phyloP scores from a whole-genome alignment of 2,797 vertebrate genomes.

The Salmo trutta region DNA sequence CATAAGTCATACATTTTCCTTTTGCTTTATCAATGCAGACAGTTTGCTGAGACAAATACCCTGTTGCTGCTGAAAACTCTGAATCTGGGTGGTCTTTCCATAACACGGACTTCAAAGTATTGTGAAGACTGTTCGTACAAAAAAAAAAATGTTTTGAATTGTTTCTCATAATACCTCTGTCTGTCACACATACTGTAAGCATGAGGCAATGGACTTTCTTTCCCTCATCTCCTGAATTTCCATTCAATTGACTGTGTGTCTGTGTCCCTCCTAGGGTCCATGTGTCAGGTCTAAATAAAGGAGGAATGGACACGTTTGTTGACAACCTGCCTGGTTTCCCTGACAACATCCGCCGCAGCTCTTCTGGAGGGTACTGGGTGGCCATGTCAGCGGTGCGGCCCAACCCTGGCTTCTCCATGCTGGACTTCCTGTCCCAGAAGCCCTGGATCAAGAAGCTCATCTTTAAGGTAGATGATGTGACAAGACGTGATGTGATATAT shows the following conservation, averaged over 20 bases:
- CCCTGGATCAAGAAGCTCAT: constrained; percentile 92
- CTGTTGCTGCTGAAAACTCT: background rate
- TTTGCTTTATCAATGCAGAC: background rate
- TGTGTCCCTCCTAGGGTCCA: constrained; percentile 80
- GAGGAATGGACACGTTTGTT: constrained; percentile 92
- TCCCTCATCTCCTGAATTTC: background rate
- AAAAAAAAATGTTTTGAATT: background rate
- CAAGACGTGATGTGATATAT: too few species aligned
- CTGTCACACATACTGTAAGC: background rate
- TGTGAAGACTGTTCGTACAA: background rate
- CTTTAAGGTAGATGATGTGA: constrained; percentile 85
- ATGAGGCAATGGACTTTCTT: background rate
- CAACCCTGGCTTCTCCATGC: constrained; percentile 92
- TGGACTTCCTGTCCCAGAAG: constrained; percentile 93
- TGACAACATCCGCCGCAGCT: constrained; percentile 92
- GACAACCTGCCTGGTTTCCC: constrained; percentile 96
- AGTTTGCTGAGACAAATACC: background rate
- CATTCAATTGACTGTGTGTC: background rate
- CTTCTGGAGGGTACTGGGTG: constrained; percentile 94
- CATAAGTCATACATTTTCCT: background rate
- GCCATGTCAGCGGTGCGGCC: constrained; percentile 84
- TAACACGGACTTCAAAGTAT: background rate
- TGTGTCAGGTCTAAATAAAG: constrained; percentile 93
- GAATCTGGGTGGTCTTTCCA: background rate
- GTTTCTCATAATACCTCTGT: background rate